Evolutionary conservation across 2,888 invertebrate genomes (phyloP), one percentile per base, ranked within the genome.

Genomic region (Elysia crispata): DNA sequence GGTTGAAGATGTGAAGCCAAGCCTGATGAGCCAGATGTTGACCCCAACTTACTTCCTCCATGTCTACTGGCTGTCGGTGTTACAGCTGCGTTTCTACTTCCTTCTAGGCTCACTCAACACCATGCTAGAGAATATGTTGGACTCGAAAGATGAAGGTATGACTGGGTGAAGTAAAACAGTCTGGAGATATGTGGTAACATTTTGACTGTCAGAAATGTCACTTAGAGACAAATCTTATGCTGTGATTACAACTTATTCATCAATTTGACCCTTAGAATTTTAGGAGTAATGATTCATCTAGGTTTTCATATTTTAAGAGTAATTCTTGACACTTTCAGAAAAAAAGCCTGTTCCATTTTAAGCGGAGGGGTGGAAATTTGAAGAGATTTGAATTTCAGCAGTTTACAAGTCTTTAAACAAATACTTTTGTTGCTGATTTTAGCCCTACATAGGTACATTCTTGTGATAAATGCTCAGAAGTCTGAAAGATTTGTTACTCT

Each of bases 61-160:
- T 73, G 84, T 86, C 15, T 30, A 86, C 60, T 88, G 88, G 88
- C 81, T 87, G 62, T 82, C 84, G 64, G 54, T 89, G 3, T 81
- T 89, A 20, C 88, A 89, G 74, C 81, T 89, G 49, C 82, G 87
- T 3, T 89, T 88, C 81, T 88, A 85, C 77, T 87, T 83, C 80
- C 84, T 86, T 64, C 81, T 89, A n/a, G 87, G 86, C 13, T 84
- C 87, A 0, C 81, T 87, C 23, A 89, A 88, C 76, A 81, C 25
- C 6, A 79, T 79, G 49, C 79, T 82, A 5, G 76, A 60, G 23
- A 41, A 31, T 3, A 23, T 82, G 54, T n/a, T 81, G 0, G 30
- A 33, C 33, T 0, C 54, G 1, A 72, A 64, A 18, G 70, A 75
- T 0, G 41, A 75, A 80, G 82, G 82, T 82, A 62, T 25, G 60